Percentiles rank a stretch among this genome's conserved stretches.
Conservation (phyloP, 2,113 vertebrate genomes). For the Bos taurus region ARS-UCD2.0 NC_037342.1:64912501-64913000, state of each 20-base stretch:
- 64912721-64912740: too few relatives aligned
- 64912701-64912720: background rate
- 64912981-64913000: background rate
- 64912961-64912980: background rate
- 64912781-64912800: background rate
- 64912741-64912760: background rate
- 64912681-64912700: background rate
- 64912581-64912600: background rate
- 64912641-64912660: background rate
- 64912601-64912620: background rate
- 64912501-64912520: background rate
- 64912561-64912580: background rate
- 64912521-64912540: background rate
- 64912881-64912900: background rate
- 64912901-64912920: background rate
- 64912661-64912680: background rate
- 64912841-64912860: background rate
- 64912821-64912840: background rate
- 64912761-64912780: background rate
- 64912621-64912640: background rate
- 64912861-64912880: background rate
- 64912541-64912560: background rate
- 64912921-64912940: background rate
- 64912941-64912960: accelerated
- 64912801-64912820: background rate